A percentile compares a stretch with the other conserved stretches of the same genome.
Evolutionary conservation across 37 sponge, comb jelly and placozoan species (phyloP).

Genomic region (Chondrilla cf. caribensis): DNA sequence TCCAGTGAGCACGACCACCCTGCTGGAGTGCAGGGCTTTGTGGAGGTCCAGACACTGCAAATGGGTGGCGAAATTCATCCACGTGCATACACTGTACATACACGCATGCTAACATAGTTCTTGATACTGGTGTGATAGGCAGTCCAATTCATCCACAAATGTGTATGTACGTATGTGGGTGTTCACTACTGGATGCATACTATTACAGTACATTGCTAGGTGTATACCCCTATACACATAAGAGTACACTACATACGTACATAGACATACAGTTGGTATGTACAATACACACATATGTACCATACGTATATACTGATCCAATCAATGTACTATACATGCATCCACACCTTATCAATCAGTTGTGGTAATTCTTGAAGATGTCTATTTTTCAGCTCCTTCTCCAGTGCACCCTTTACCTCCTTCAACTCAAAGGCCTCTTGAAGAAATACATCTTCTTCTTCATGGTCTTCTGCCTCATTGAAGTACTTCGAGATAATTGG

Average conservation of each 20-base stretch:
- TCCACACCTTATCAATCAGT: slow-evolving; percentile 58
- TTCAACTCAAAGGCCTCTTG: background rate
- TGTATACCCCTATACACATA: background rate
- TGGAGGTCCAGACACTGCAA: slow-evolving; percentile 60
- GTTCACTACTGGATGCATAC: too few species aligned
- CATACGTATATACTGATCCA: background rate
- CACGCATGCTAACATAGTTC: background rate
- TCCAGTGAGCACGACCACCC: slow-evolving; percentile 42
- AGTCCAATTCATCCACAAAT: too few species aligned
- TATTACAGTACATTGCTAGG: too few species aligned
- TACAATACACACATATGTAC: background rate
- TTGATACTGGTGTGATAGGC: too few species aligned
- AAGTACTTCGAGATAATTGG: background rate
- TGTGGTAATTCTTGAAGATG: slow-evolving; percentile 40
- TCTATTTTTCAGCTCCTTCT: slow-evolving; percentile 38
- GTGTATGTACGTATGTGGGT: too few species aligned
- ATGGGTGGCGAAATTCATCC: background rate
- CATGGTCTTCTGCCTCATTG: background rate
- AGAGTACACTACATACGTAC: background rate
- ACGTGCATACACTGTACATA: background rate
- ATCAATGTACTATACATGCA: background rate
- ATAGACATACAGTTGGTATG: background rate
- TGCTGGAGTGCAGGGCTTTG: slow-evolving; percentile 13
- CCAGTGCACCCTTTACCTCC: slow-evolving; percentile 41
- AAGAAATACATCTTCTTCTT: background rate